Evolutionary conservation across 2,113 vertebrate species (phyloP).

Genomic region (Centropus bengalensis): DNA sequence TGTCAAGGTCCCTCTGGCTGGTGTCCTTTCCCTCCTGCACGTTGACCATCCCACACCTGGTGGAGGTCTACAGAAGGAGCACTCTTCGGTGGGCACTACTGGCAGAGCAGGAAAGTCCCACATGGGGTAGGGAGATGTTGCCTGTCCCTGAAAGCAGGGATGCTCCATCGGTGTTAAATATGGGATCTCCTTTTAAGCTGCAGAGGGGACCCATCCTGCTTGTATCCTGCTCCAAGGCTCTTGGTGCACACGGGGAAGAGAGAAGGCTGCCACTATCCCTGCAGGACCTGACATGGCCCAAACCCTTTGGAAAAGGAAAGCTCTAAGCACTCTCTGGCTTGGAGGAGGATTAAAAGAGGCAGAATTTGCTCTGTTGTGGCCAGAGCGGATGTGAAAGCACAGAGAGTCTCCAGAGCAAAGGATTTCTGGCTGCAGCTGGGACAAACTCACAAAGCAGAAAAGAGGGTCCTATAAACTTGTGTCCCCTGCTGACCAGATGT

Average conservation of each 20-base stretch:
- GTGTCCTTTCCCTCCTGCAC: no score
- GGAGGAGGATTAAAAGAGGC: not conserved
- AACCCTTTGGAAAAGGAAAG: not conserved
- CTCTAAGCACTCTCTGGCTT: not conserved
- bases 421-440: not conserved
- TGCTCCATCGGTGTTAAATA: accelerated
- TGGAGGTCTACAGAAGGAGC: not conserved
- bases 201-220: accelerated
- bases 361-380: not conserved
- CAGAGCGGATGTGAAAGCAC: not conserved
- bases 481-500: slow-evolving; percentile 13
- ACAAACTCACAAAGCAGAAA: not conserved
- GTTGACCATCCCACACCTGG: not conserved
- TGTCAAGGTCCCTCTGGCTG: no score
- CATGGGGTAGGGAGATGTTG: accelerated
- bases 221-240: not conserved
- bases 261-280: not conserved
- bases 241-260: not conserved
- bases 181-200: not conserved
- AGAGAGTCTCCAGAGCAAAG: not conserved
- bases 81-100: not conserved
- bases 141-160: not conserved
- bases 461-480: not conserved
- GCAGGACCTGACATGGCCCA: not conserved
- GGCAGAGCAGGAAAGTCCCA: not conserved